Conservation (phyloP, 1,140 invertebrate species). For the Antheraea mylitta region DNA sequence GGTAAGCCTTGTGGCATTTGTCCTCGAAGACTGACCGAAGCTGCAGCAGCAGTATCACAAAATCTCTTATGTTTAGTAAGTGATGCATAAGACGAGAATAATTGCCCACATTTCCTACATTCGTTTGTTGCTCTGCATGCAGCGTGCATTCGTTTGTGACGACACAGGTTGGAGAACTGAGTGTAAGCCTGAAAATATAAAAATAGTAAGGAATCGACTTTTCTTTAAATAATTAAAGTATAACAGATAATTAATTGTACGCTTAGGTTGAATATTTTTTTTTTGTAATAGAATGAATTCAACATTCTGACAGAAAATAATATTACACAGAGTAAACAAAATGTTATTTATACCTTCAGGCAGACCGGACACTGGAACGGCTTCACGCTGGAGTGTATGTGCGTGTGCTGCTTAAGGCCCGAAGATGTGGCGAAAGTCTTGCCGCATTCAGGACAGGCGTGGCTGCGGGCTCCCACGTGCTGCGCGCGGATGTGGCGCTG, state of each 20-base stretch:
- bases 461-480: slow-evolving; percentile 94
- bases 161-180: slow-evolving; percentile 99
- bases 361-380: slow-evolving; percentile 98
- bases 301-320: too few species aligned
- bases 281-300: too few species aligned
- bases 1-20: slow-evolving; percentile 72
- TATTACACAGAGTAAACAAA: too few species aligned
- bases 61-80: slow-evolving; percentile 91
- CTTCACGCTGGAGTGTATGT: slow-evolving; percentile 99
- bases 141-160: slow-evolving; percentile 99
- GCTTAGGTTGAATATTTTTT: too few species aligned
- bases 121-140: slow-evolving; percentile 93
- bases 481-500: slow-evolving; percentile 97
- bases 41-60: slow-evolving; percentile 83
- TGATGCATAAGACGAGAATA: slow-evolving; percentile 93
- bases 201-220: background rate
- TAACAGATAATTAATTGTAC: too few species aligned
- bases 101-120: slow-evolving; percentile 95
- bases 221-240: too few species aligned
- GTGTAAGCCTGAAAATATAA: slow-evolving; percentile 94
- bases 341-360: slow-evolving; percentile 81
- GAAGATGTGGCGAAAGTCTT: slow-evolving; percentile 99
- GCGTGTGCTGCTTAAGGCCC: slow-evolving; percentile 99
- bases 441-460: slow-evolving; percentile 98
- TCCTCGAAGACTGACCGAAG: slow-evolving; percentile 69